Percentiles rank a stretch among this genome's conserved stretches.
Conservation (phyloP, 2,888 invertebrate species). For the Watsonalla cultraria region DNA sequence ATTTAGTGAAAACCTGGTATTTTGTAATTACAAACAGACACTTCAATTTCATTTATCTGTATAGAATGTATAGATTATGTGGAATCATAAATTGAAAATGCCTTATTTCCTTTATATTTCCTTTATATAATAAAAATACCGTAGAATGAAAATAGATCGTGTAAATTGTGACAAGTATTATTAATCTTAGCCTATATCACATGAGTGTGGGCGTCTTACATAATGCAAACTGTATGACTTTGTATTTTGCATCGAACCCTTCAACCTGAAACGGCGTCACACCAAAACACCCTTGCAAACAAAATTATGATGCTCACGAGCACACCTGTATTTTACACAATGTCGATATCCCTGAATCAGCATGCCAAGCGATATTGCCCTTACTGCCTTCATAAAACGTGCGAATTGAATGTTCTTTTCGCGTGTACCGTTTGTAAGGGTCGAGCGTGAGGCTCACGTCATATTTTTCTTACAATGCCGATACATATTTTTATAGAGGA, state of each 20-base stretch:
- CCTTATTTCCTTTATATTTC: no score
- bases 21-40: no score
- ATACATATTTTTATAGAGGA: conserved; percentile 73
- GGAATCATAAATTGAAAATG: no score
- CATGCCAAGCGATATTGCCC: conserved; percentile 42
- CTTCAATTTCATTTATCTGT: no score
- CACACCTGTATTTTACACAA: conserved; percentile 50
- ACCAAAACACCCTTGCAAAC: conserved; percentile 30
- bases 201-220: not conserved
- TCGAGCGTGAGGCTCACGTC: conserved; percentile 32
- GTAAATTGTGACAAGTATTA: not conserved
- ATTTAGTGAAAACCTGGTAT: no score
- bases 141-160: no score
- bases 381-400: conserved; percentile 36
- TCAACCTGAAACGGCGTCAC: conserved; percentile 21
- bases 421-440: conserved; percentile 30
- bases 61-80: no score
- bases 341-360: conserved; percentile 46
- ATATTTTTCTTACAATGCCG: conserved; percentile 63
- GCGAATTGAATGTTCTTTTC: conserved; percentile 49
- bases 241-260: conserved; percentile 11
- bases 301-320: conserved; percentile 39
- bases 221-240: conserved; percentile 24
- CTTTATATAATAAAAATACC: no score
- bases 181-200: not conserved